phyloP scores from a whole-genome alignment of 1,140 invertebrate genomes.

The Uloborus diversus region DNA sequence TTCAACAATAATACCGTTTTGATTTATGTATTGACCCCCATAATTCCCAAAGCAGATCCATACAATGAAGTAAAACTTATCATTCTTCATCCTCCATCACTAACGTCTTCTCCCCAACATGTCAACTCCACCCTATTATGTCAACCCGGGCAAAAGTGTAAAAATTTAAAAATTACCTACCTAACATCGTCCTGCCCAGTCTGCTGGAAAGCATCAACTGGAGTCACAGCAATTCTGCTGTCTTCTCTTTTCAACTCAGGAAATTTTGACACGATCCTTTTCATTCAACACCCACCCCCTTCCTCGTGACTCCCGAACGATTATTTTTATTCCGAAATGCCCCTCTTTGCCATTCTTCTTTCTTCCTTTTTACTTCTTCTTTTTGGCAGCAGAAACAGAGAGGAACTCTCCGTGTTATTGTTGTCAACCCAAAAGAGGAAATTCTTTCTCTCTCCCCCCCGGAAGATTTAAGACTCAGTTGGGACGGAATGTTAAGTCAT shows the following conservation, averaged over 20 bases:
- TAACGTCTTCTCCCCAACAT: neutral
- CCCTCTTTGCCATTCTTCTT: neutral
- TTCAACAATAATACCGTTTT: no score
- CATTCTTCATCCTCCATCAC: no score
- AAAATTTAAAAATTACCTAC: neutral
- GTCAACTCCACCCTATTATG: neutral
- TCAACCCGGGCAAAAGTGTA: neutral
- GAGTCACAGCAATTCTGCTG: neutral
- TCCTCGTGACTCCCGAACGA: neutral
- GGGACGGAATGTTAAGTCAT: no score
- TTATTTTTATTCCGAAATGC: neutral
- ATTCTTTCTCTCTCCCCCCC: no score
- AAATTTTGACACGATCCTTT: no score
- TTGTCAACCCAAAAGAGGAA: no score
- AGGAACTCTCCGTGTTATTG: no score
- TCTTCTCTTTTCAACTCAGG: neutral
- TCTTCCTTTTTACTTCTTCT: neutral
- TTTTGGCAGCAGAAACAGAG: neutral
- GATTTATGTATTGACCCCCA: no score
- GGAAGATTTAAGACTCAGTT: no score
- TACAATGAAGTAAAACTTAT: no score
- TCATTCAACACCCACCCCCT: neutral
- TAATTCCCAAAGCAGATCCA: no score
- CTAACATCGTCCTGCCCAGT: neutral
- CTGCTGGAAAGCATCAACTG: neutral